A percentile compares a stretch with the other conserved stretches of the same genome.
Evolutionary conservation across 1,140 invertebrate genomes (phyloP).

Genomic region (Phenacoccus solenopsis): DNA sequence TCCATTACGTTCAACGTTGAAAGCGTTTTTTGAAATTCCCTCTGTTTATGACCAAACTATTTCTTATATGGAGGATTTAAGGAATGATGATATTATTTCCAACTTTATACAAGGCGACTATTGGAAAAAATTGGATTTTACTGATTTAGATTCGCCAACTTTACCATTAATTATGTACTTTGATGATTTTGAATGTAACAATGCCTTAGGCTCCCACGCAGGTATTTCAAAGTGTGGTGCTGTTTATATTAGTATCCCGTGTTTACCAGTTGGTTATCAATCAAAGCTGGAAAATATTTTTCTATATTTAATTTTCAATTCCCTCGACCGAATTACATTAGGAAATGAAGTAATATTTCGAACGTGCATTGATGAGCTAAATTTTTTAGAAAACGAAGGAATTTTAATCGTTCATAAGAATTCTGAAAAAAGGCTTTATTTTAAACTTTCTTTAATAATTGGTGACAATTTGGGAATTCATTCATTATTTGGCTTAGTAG

Average conservation of each 20-base stretch:
- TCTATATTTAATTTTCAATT: slow-evolving; percentile 20
- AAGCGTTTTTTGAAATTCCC: too few relatives aligned
- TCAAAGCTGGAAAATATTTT: slow-evolving; percentile 26
- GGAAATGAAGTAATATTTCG: slow-evolving; percentile 19
- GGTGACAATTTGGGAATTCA: slow-evolving; percentile 5
- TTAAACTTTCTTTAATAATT: not conserved
- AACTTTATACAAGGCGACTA: too few relatives aligned
- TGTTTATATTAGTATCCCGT: slow-evolving; percentile 21
- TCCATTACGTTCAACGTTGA: too few relatives aligned
- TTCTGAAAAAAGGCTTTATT: not conserved
- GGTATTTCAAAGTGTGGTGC: slow-evolving; percentile 22
- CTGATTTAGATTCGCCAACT: too few relatives aligned
- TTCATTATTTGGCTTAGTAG: not conserved
- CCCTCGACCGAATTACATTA: slow-evolving; percentile 18
- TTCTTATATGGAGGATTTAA: too few relatives aligned
- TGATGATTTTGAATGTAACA: slow-evolving; percentile 23
- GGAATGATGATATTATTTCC: too few relatives aligned
- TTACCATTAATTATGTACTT: slow-evolving; percentile 24
- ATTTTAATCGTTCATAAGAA: slow-evolving; percentile 17
- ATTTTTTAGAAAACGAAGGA: slow-evolving; percentile 22
- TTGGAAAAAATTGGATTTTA: too few relatives aligned
- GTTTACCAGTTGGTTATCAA: slow-evolving; percentile 22
- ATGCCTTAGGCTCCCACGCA: slow-evolving; percentile 22
- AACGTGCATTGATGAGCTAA: slow-evolving; percentile 24
- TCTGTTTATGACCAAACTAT: too few relatives aligned